Conservation (phyloP, 2,797 vertebrate genomes). For the Hapalemur alaotrensis region DNA sequence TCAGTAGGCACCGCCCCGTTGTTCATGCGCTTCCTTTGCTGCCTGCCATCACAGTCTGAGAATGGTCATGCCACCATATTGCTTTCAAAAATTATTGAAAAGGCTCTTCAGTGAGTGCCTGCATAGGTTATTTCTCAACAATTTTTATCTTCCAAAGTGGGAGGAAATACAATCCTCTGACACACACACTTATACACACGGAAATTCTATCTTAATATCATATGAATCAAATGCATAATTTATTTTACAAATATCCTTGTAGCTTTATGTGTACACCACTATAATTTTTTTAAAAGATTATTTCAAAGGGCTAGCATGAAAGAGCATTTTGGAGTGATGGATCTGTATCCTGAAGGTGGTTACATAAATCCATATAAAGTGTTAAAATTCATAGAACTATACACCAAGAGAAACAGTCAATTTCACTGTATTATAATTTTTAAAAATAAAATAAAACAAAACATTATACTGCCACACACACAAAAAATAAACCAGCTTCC, state of each 20-base stretch:
- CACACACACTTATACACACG: background rate
- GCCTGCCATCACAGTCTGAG: background rate
- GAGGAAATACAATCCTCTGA: background rate
- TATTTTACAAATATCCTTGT: slow-evolving; percentile 8
- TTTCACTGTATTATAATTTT: slow-evolving; percentile 11
- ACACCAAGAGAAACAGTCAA: background rate
- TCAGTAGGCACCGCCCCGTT: rapidly evolving
- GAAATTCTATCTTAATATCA: slow-evolving; percentile 11
- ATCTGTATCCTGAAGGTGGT: background rate
- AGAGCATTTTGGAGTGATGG: background rate
- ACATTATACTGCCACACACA: background rate
- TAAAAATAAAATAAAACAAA: slow-evolving; percentile 13
- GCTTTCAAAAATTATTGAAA: background rate
- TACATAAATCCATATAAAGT: background rate
- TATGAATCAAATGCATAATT: slow-evolving; percentile 17
- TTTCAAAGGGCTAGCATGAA: background rate
- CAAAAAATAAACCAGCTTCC: background rate
- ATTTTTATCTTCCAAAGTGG: background rate
- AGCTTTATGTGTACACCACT: background rate
- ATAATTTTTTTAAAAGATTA: slow-evolving; percentile 32
- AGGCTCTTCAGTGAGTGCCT: background rate
- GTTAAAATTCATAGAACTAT: slow-evolving; percentile 31
- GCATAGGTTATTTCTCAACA: background rate
- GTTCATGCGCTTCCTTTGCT: background rate
- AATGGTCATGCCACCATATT: background rate